Conservation (phyloP, 2,888 invertebrate species). For the Trissolcus brochymenae region DNA sequence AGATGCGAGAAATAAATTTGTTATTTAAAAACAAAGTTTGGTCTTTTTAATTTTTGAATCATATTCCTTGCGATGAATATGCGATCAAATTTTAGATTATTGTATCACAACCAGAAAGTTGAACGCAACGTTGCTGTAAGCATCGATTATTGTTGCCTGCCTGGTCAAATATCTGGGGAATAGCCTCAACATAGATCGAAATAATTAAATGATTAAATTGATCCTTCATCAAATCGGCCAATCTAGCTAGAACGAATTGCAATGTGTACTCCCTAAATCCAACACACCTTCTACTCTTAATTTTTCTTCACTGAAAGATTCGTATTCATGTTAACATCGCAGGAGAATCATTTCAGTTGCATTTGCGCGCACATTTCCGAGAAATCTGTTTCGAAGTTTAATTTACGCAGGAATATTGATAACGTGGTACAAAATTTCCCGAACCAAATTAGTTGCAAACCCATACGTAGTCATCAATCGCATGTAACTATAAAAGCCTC, state of each 20-base stretch:
- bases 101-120: constrained; percentile 25
- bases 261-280: neutral
- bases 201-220: constrained; percentile 31
- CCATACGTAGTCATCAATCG: neutral
- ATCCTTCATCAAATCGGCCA: constrained; percentile 14
- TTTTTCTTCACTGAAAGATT: neutral
- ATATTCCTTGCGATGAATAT: too few relatives aligned
- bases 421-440: neutral
- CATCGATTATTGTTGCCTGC: constrained; percentile 36
- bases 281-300: too few relatives aligned
- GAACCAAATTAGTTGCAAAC: too few relatives aligned
- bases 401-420: constrained; percentile 1
- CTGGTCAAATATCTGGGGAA: constrained; percentile 27
- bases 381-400: neutral
- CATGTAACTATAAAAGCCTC: neutral
- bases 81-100: constrained; percentile 23
- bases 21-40: neutral
- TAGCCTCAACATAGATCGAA: constrained; percentile 29
- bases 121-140: constrained; percentile 28
- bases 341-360: too few relatives aligned
- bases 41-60: too few relatives aligned
- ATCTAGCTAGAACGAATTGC: constrained; percentile 10
- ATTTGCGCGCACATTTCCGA: neutral
- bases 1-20: too few relatives aligned
- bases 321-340: neutral